Evolutionary conservation across 1,140 invertebrate genomes (phyloP).

Genomic region (Tetragnatha versicolor): DNA sequence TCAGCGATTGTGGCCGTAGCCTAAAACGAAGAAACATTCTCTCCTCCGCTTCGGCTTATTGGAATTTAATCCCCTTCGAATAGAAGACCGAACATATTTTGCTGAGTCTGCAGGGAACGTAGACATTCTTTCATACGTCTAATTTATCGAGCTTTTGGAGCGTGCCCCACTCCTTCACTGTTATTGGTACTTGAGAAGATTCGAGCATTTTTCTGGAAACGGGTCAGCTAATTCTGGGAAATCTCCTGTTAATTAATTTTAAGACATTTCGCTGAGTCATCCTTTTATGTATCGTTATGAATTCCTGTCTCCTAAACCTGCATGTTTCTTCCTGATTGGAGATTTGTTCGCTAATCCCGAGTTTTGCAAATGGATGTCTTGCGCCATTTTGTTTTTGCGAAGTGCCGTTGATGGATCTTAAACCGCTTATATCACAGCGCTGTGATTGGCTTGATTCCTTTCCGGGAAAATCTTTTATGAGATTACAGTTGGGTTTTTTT

Average conservation of each 20-base stretch:
- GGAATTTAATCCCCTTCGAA: neutral
- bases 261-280: neutral
- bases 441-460: no score
- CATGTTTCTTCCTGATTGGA: neutral
- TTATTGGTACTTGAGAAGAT: slow-evolving; percentile 28
- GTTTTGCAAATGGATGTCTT: neutral
- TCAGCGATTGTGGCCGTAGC: no score
- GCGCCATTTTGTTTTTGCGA: neutral
- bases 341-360: neutral
- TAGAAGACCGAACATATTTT: slow-evolving; percentile 1
- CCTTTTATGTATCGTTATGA: neutral
- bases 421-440: neutral
- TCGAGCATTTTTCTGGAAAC: neutral
- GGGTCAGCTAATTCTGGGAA: slow-evolving; percentile 26
- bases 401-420: neutral
- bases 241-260: slow-evolving; percentile 42
- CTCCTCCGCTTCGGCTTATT: no score
- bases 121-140: slow-evolving; percentile 35
- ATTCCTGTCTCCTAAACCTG: neutral
- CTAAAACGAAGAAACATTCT: no score
- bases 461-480: no score
- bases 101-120: neutral
- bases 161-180: neutral
- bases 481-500: no score
- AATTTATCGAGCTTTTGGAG: slow-evolving; percentile 15